A percentile compares a stretch with the other conserved stretches of the same genome.
Evolutionary conservation across 2,888 invertebrate species (phyloP).

Genomic region (Brachyptera risi): DNA sequence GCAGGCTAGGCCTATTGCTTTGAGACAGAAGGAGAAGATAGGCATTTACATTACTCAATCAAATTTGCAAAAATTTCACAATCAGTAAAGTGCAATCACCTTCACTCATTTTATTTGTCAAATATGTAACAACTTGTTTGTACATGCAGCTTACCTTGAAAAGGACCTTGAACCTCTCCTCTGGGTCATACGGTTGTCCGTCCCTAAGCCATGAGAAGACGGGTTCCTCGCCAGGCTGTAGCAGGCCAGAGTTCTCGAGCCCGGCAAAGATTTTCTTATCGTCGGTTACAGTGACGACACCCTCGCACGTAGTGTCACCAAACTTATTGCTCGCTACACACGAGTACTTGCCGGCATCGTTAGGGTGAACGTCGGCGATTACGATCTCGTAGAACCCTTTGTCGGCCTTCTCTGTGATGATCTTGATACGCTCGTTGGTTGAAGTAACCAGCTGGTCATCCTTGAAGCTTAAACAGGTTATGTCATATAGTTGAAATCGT

Average conservation of each 20-base stretch:
- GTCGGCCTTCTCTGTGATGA: conserved; percentile 69
- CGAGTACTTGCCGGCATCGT: conserved; percentile 78
- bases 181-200: conserved; percentile 80
- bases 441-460: conserved; percentile 69
- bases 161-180: conserved; percentile 86
- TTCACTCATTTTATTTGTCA: too few relatives aligned
- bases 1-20: too few relatives aligned
- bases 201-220: conserved; percentile 82
- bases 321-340: conserved; percentile 79
- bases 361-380: conserved; percentile 70
- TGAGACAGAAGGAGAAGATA: too few relatives aligned
- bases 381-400: conserved; percentile 84
- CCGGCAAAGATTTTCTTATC: conserved; percentile 82
- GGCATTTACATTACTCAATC: too few relatives aligned
- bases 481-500: not conserved
- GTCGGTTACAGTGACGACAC: conserved; percentile 74
- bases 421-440: conserved; percentile 62
- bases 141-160: conserved; percentile 49
- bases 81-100: too few relatives aligned
- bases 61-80: too few relatives aligned
- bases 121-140: too few relatives aligned
- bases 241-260: conserved; percentile 61
- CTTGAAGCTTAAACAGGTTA: conserved; percentile 62
- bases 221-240: conserved; percentile 69
- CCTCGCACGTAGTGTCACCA: conserved; percentile 72